phyloP scores from a whole-genome alignment of 92 coral and sea anemone species.

The Metridium senile region DNA sequence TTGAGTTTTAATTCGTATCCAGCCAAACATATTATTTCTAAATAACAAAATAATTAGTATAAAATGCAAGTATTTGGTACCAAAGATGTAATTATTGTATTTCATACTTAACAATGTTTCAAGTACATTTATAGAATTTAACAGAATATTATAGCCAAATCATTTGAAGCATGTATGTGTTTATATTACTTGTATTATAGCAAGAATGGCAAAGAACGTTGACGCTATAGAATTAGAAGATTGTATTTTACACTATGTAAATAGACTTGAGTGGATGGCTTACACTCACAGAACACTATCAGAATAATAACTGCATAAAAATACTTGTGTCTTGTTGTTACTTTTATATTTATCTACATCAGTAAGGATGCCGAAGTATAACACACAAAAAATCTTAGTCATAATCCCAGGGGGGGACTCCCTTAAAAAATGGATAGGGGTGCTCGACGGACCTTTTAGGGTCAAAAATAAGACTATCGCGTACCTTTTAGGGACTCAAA shows the following conservation, averaged over 20 bases:
- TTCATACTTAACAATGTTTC: constrained; percentile 17
- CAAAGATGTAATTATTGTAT: constrained; percentile 6
- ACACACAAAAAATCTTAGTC: too few species aligned
- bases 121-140: constrained; percentile 15
- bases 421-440: too few species aligned
- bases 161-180: neutral
- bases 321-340: too few species aligned
- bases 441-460: too few species aligned
- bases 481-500: too few species aligned
- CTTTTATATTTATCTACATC: too few species aligned
- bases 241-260: constrained; percentile 34
- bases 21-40: neutral
- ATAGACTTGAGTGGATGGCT: constrained; percentile 26
- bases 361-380: too few species aligned
- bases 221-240: constrained; percentile 15
- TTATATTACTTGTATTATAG: constrained; percentile 21
- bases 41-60: neutral
- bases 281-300: constrained; percentile 19
- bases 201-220: constrained; percentile 20
- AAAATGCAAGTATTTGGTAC: constrained; percentile 10
- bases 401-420: too few species aligned
- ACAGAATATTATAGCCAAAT: constrained; percentile 2
- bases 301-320: constrained; percentile 3
- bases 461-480: too few species aligned
- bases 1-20: too few species aligned